Percentiles rank a stretch among this genome's conserved stretches.
Conservation (phyloP, 37 sponge, comb jelly and placozoan species). For the Corticium candelabrum region DNA sequence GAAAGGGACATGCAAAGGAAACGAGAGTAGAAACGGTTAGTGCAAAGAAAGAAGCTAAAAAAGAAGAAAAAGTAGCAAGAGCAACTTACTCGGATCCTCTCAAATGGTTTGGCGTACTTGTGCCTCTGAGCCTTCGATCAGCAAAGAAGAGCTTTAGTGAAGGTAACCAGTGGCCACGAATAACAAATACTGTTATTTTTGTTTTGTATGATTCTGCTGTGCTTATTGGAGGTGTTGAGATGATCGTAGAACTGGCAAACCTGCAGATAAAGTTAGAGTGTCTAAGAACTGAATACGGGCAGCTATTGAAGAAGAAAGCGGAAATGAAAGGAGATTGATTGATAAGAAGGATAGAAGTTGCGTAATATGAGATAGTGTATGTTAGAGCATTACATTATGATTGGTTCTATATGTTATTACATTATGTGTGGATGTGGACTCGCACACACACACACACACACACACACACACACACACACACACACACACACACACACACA, state of each 20-base stretch:
- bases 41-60: background rate
- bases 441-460: no score
- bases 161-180: no score
- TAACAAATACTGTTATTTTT: no score
- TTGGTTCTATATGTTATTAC: no score
- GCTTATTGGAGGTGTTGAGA: background rate
- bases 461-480: no score
- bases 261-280: background rate
- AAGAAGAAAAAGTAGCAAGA: no score
- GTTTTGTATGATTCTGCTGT: no score
- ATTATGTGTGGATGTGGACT: no score
- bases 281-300: background rate
- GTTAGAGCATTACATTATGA: no score
- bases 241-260: background rate
- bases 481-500: no score
- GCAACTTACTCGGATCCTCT: slow-evolving; percentile 38
- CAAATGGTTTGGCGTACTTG: slow-evolving; percentile 69
- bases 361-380: no score
- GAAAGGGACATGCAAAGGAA: slow-evolving; percentile 13
- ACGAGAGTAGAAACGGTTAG: background rate
- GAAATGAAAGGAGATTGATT: background rate
- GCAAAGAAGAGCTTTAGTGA: slow-evolving; percentile 49
- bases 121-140: slow-evolving; percentile 35
- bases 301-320: background rate
- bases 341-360: no score